These are phyloP conservation scores for Sebastolobus altivelis DNA, from an alignment of 2,797 vertebrate species.

Conservation along the genomic window DNA sequence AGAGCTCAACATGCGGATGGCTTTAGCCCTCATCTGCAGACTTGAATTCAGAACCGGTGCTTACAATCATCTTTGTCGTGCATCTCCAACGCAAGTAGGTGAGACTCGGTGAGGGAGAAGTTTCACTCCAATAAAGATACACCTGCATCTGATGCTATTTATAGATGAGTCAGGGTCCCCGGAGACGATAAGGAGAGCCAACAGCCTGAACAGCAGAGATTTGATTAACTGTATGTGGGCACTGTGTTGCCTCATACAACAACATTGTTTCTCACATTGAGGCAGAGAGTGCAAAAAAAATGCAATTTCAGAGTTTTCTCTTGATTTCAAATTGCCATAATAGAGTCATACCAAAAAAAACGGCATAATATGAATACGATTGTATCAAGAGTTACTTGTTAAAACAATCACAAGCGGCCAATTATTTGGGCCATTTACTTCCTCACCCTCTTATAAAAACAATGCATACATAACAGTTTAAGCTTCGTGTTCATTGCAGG, in stretches of 20 bases:
- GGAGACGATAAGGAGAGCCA: conserved; percentile 59
- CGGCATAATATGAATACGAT: neutral
- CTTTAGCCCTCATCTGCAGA: conserved; percentile 29
- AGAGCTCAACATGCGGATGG: conserved; percentile 22
- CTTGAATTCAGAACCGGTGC: conserved; percentile 29
- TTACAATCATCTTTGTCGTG: conserved; percentile 38
- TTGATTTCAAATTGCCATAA: conserved; percentile 1
- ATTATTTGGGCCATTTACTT: neutral
- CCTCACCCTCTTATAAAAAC: neutral
- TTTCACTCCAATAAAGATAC: conserved; percentile 70
- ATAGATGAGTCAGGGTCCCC: conserved; percentile 63
- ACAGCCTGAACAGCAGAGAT: conserved; percentile 59
- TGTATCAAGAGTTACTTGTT: neutral
- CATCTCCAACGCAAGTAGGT: conserved; percentile 34
- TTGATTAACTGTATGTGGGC: conserved; percentile 58
- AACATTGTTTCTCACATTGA: conserved; percentile 21
- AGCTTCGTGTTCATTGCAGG: neutral
- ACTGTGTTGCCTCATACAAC: conserved; percentile 24
- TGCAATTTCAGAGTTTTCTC: conserved; percentile 6
- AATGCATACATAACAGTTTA: neutral
- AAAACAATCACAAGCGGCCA: neutral
- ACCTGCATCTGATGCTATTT: conserved; percentile 75
- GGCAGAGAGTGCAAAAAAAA: neutral
- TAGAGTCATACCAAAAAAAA: neutral
- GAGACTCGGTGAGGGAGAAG: conserved; percentile 42